Evolutionary conservation across 2,113 vertebrate genomes (phyloP).

Genomic region (Halichoeres trimaculatus): DNA sequence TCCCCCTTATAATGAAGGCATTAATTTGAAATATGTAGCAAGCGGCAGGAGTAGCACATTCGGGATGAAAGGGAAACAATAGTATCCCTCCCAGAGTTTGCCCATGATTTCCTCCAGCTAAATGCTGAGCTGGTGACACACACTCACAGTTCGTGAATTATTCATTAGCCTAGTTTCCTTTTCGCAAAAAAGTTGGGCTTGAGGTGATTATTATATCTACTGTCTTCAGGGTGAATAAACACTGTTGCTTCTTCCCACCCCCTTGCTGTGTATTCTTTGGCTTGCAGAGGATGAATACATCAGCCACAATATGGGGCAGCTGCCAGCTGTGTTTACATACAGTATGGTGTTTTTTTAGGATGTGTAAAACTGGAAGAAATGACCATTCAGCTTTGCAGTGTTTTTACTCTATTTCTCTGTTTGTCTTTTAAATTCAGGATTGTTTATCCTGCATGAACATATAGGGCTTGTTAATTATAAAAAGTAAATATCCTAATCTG

Average conservation of each 20-base stretch:
- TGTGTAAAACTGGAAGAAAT: slow-evolving; percentile 35
- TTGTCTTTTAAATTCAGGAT: slow-evolving; percentile 6
- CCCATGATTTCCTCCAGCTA: slow-evolving; percentile 70
- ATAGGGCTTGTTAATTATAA: slow-evolving; percentile 8
- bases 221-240: slow-evolving; percentile 76
- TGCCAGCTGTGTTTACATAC: slow-evolving; percentile 58
- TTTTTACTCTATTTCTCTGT: neutral
- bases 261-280: slow-evolving; percentile 51
- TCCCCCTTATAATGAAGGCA: slow-evolving; percentile 43
- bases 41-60: slow-evolving; percentile 38
- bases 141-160: slow-evolving; percentile 68
- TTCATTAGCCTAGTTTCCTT: slow-evolving; percentile 77
- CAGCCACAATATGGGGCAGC: slow-evolving; percentile 60
- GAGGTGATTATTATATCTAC: slow-evolving; percentile 79
- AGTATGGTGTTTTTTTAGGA: slow-evolving; percentile 39
- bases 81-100: slow-evolving; percentile 56
- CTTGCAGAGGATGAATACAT: slow-evolving; percentile 62
- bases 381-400: slow-evolving; percentile 22
- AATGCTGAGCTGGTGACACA: slow-evolving; percentile 76
- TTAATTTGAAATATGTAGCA: slow-evolving; percentile 53
- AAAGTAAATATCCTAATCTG: slow-evolving; percentile 18
- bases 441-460: slow-evolving; percentile 6
- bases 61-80: slow-evolving; percentile 68
- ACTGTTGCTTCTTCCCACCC: slow-evolving; percentile 52
- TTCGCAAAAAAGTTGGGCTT: slow-evolving; percentile 58